These are phyloP conservation scores for Parelbella ahira DNA, from an alignment of 2,888 invertebrate genomes.

Conservation along the genomic window DNA sequence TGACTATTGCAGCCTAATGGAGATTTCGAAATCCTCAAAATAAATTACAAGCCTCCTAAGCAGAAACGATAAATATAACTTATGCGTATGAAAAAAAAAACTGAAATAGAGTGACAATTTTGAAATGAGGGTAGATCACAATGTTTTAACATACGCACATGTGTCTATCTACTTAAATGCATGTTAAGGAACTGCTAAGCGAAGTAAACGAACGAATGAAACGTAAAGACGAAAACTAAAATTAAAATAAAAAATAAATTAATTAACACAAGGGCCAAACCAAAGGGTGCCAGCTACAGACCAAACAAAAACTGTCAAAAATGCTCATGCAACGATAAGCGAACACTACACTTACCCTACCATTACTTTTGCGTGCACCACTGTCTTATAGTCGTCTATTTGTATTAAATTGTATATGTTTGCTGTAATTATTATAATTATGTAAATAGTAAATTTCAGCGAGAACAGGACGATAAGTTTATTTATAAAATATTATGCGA, in stretches of 20 bases:
- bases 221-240: slow-evolving; percentile 33
- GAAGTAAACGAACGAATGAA: slow-evolving; percentile 32
- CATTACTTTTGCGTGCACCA: slow-evolving; percentile 47
- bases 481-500: slow-evolving; percentile 4
- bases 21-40: slow-evolving; percentile 40
- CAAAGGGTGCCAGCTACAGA: slow-evolving; percentile 78
- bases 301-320: slow-evolving; percentile 52
- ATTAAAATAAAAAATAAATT: slow-evolving; percentile 36
- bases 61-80: slow-evolving; percentile 13
- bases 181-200: slow-evolving; percentile 26
- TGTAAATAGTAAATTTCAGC: too few relatives aligned
- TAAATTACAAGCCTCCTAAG: slow-evolving; percentile 29
- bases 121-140: not conserved
- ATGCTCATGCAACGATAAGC: slow-evolving; percentile 71
- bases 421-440: too few relatives aligned
- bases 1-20: slow-evolving; percentile 59
- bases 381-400: too few relatives aligned
- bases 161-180: not conserved
- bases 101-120: slow-evolving; percentile 4
- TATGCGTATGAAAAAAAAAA: slow-evolving; percentile 14
- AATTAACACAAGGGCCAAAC: slow-evolving; percentile 72
- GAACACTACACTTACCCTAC: slow-evolving; percentile 49
- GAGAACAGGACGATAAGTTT: slow-evolving; percentile 6
- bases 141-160: slow-evolving; percentile 3
- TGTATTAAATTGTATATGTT: too few relatives aligned